Evolutionary conservation across 2,113 vertebrate genomes (phyloP), one percentile per base, ranked within the genome.

Genomic region (Danionella cerebrum): DNA sequence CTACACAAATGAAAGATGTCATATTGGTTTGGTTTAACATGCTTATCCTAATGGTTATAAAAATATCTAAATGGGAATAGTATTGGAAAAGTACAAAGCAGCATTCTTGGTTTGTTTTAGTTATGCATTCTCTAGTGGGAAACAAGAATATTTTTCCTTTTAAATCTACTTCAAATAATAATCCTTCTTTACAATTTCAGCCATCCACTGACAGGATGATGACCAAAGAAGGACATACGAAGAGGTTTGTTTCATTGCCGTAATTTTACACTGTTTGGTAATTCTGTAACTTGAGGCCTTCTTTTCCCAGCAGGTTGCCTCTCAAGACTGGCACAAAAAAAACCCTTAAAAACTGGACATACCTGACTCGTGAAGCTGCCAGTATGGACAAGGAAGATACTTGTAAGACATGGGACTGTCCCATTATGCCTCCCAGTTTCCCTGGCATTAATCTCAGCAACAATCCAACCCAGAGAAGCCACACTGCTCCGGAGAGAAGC

Each of bases 401-500:
- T 63, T 72, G 87, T 82, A 70, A 85, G 80, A 87, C 91, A 1
- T 91, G 86, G 89, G 93, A 95, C 81, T 93, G 90, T 80, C 81
- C 80, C 16, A 88, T 87, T 0, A 87, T 66, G 80, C 80, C 88
- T 52, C 85, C 78, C 4, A 80, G 84, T 73, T 81, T 94, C 74
- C 85, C 88, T 0, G 78, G 83, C 48, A 84, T 90, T 0, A 86
- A 93, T 35, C 80, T 89, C 2, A 72, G 85, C 2, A 87, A 89
- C 76, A 89, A 87, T 65, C 86, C 83, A 39, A 81, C 88, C 75
- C 89, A 90, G 53, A 91, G 92, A 69, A 96, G 94, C 88, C 90
- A 97, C 83, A 98, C 96, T 0, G 94, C 94, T 0, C 95, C 96
- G 0, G 96, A 98, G 76, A 94, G 85, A 80, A 94, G 94, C 0